Evolutionary conservation across 2,888 invertebrate genomes (phyloP).

Genomic region (Philonicus albiceps): DNA sequence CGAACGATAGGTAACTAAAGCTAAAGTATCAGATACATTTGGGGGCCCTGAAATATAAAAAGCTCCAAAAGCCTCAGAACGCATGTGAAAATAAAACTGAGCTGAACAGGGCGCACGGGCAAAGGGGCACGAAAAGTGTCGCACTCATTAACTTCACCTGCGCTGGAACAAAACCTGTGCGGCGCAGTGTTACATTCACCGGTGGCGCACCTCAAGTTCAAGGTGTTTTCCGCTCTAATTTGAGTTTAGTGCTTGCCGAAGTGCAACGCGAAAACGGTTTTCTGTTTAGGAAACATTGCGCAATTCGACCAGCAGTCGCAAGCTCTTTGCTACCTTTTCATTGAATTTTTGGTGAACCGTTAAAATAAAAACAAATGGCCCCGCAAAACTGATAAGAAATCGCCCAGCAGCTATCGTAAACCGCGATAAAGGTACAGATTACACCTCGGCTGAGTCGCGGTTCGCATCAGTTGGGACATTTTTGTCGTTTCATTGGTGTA

Average conservation of each 20-base stretch:
- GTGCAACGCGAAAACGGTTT: not conserved
- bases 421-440: not conserved
- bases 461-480: not conserved
- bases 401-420: not conserved
- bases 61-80: not conserved
- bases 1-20: not conserved
- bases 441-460: not conserved
- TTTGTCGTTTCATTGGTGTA: not conserved
- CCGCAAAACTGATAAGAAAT: not conserved
- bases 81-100: not conserved
- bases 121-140: not conserved
- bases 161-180: not conserved
- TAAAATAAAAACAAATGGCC: not conserved
- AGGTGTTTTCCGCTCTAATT: not conserved
- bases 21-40: not conserved
- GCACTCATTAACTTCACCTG: not conserved
- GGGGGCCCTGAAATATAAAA: not conserved
- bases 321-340: not conserved
- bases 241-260: not conserved
- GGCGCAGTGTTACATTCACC: not conserved
- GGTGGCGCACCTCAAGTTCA: not conserved
- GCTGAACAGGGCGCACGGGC: not conserved
- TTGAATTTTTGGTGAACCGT: not conserved
- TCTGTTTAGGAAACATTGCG: not conserved
- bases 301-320: not conserved